Evolutionary conservation across 2,797 vertebrate species (phyloP), one percentile per base, ranked within the genome.

Genomic region (Phoxinus dragarum): DNA sequence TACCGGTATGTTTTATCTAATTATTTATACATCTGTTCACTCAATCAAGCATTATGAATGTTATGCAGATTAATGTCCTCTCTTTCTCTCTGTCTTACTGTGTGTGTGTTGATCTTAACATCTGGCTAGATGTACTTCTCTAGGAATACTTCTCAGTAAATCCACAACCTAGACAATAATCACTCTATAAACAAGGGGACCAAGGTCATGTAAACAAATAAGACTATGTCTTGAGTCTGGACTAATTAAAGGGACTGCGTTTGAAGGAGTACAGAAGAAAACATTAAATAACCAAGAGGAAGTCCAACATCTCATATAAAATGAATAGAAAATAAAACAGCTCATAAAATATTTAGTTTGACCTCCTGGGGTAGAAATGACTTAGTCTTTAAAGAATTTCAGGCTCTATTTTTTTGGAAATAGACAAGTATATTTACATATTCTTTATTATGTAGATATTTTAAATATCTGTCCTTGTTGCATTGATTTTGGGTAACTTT

Each of bases 31-130:
- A 80, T 81, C 64, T 52, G 44, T 80, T 52, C 14, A 54, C 12
- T 83, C 61, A 47, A 27, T 71, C 54, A 14, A 36, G 72, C 44
- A 49, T 49, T 68, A 68, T 52, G 31, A 34, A 16, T 80, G 78
- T 80, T 80, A 67, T 68, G 31, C 7, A 52, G 44, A 52, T 61
- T 49, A 42, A 71, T 44, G 64, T 72, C 42, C 6, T 72, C 40
- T 72, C 69, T 64, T 6, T 64, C 27, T 64, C 67, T 31, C 2
- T 31, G 1, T 40, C 23, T 69, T 31, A 75, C 0, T 80, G 14
- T 80, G 21, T 80, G 66, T 69, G 79, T 69, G 64, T n/a, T 69
- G 5, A 52, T 40, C 34, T 81, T 69, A 14, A 69, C 79, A 69
- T 81, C 79, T 81, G 79, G 23, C 34, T 40, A 54, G 79, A 34